Evolutionary conservation across 2,797 vertebrate species (phyloP), one percentile per base, ranked within the genome.

Genomic region (Pempheris klunzingeri): DNA sequence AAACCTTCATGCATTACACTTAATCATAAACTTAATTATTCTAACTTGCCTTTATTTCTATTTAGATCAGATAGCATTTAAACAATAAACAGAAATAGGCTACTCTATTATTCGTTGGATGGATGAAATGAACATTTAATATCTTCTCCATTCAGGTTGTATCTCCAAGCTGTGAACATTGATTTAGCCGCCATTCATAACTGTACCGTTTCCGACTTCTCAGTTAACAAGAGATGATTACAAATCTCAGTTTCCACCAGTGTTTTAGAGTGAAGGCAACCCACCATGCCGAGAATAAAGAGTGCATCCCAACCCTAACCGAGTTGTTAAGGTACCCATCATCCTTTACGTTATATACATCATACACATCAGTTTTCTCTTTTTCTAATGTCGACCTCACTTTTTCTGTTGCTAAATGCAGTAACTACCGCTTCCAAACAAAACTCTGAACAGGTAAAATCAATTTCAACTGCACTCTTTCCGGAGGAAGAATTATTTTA

Each of bases 401-500:
- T 26, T 50, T 62, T 34, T 46, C 12, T 10, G 1, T 44, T 18
- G 3, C 13, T 26, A 28, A 5, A 49, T 50, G 62, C 5, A 54
- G 1, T 64, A 55, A 47, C 28, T 49, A 18, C 15, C 10, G 7
- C 44, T 76, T 63, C 26, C 43, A 55, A 63, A 58, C 61, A 20
- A 61, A 81, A 60, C 11, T 55, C 36, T 10, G 5, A 24, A 60
- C 52, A 71, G 43, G 54, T 79, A 5, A 84, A 84, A 74, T 39
- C 54, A 55, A 70, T 72, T 84, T 71, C 24, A 50, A 5, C 57
- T 41, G 10, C n/a, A 36, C 66, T 30, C 30, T 55, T 49, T 87
- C 52, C 57, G 49, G 52, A 55, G 71, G 67, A 83, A 62, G 71
- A 67, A 60, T 76, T 70, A 76, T 85, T 87, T 75, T 41, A 72